Conservation (phyloP, 2,113 vertebrate species). For the Lethenteron reissneri region DNA sequence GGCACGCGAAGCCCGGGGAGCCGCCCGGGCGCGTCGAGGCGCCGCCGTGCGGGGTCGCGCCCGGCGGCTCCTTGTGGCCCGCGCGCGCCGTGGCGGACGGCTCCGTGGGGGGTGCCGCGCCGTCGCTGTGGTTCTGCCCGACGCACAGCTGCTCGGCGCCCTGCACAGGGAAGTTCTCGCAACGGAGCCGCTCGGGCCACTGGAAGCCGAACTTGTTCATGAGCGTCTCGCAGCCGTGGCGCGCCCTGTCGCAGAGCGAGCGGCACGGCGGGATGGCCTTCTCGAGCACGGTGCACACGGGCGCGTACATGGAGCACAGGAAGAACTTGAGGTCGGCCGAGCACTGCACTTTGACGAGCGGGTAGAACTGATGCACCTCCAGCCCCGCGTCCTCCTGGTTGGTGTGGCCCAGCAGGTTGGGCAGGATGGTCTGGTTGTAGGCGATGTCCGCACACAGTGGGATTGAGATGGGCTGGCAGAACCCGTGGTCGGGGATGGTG, state of each 20-base stretch:
- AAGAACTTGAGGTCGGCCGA: constrained; percentile 78
- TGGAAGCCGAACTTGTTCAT: constrained; percentile 78
- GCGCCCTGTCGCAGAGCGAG: constrained; percentile 88
- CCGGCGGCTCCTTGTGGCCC: neutral
- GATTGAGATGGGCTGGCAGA: constrained; percentile 72
- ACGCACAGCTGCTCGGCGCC: constrained; percentile 91
- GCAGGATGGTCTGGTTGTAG: constrained; percentile 88
- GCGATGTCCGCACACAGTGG: constrained; percentile 87
- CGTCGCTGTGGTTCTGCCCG: constrained; percentile 67
- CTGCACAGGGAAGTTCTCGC: constrained; percentile 65
- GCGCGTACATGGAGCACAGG: constrained; percentile 77
- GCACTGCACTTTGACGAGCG: constrained; percentile 57
- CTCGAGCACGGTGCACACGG: constrained; percentile 98
- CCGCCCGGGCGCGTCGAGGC: constrained; percentile 22
- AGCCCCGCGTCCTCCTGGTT: constrained; percentile 57
- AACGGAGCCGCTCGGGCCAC: constrained; percentile 83
- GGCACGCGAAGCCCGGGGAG: constrained; percentile 33
- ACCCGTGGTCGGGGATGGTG: constrained; percentile 60
- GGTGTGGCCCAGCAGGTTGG: constrained; percentile 64
- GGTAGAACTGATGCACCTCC: constrained; percentile 59
- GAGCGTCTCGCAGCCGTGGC: constrained; percentile 64
- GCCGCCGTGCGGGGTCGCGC: constrained; percentile 11
- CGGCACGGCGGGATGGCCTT: constrained; percentile 77
- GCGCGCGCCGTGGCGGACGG: constrained; percentile 38
- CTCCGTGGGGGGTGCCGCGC: constrained; percentile 55